Conservation (phyloP, 2,113 vertebrate species). For the Haliaeetus leucogaster region DNA sequence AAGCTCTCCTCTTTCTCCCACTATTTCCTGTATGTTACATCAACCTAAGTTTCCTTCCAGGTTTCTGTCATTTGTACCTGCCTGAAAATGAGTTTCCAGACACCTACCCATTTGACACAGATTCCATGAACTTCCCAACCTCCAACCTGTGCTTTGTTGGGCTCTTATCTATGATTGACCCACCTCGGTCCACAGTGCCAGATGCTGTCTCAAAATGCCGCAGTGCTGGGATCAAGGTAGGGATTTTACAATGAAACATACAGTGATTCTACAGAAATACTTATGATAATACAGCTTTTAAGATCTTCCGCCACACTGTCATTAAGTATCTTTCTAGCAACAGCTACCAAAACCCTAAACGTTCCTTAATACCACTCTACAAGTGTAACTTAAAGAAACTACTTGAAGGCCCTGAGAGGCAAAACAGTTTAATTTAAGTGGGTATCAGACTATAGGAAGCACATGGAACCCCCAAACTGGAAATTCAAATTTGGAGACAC, state of each 20-base stretch:
- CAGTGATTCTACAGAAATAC: neutral
- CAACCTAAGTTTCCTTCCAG: slow-evolving; percentile 29
- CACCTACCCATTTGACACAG: slow-evolving; percentile 72
- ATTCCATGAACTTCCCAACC: slow-evolving; percentile 78
- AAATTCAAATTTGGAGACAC: neutral
- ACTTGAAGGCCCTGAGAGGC: neutral
- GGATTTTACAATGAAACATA: neutral
- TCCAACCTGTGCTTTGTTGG: slow-evolving; percentile 79
- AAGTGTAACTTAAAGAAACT: neutral
- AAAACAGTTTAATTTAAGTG: neutral
- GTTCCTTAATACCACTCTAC: fast-evolving
- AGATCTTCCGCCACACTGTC: fast-evolving
- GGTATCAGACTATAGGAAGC: neutral
- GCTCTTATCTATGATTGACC: slow-evolving; percentile 82
- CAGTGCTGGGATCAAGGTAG: slow-evolving; percentile 82
- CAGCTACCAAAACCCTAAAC: fast-evolving
- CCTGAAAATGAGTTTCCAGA: slow-evolving; percentile 74
- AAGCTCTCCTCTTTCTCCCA: neutral
- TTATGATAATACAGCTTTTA: fast-evolving
- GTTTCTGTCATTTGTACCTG: slow-evolving; percentile 81
- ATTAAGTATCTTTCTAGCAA: neutral
- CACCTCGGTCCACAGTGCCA: slow-evolving; percentile 79
- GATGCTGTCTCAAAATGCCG: slow-evolving; percentile 81
- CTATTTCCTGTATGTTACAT: fast-evolving
- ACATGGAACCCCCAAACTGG: neutral